These are phyloP conservation scores for Campylomormyrus numenius DNA, from an alignment of 2,113 vertebrate species.

Conservation along the genomic window DNA sequence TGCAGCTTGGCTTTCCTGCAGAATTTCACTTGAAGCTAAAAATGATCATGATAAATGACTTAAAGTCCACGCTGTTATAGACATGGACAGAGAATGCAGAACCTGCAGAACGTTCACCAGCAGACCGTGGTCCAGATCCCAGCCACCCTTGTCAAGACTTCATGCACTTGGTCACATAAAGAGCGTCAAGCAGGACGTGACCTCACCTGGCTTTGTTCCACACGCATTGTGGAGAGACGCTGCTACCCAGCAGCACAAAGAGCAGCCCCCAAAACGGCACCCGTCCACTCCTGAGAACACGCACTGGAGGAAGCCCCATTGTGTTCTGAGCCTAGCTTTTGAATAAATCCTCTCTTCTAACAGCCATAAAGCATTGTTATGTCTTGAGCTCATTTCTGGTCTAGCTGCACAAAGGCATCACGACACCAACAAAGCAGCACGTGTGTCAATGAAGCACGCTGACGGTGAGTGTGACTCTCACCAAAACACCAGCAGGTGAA, in stretches of 20 bases:
- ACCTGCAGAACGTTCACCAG: constrained; percentile 1
- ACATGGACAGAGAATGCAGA: not conserved
- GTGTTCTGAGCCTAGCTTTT: constrained; percentile 24
- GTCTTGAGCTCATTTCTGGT: constrained; percentile 31
- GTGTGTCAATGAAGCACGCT: constrained; percentile 1
- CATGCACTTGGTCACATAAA: constrained; percentile 13
- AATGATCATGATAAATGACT: not conserved
- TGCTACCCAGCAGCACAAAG: constrained; percentile 26
- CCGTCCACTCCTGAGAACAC: constrained; percentile 32
- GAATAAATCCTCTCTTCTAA: constrained; percentile 21
- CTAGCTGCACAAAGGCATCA: constrained; percentile 30
- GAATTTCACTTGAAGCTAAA: not conserved
- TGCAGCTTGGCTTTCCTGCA: not conserved
- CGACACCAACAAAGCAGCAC: constrained; percentile 4
- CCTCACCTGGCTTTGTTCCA: constrained; percentile 31
- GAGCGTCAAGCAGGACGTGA: constrained; percentile 39
- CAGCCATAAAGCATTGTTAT: constrained; percentile 15
- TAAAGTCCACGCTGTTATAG: not conserved
- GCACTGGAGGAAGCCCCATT: constrained; percentile 36
- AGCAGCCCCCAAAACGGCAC: constrained; percentile 22
- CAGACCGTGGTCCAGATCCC: not conserved
- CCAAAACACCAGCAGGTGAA: not conserved
- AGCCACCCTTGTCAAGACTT: not conserved
- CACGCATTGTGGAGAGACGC: constrained; percentile 24
- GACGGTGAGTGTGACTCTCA: not conserved